phyloP scores from a whole-genome alignment of 1,140 invertebrate genomes.

The Lycorma delicatula region DNA sequence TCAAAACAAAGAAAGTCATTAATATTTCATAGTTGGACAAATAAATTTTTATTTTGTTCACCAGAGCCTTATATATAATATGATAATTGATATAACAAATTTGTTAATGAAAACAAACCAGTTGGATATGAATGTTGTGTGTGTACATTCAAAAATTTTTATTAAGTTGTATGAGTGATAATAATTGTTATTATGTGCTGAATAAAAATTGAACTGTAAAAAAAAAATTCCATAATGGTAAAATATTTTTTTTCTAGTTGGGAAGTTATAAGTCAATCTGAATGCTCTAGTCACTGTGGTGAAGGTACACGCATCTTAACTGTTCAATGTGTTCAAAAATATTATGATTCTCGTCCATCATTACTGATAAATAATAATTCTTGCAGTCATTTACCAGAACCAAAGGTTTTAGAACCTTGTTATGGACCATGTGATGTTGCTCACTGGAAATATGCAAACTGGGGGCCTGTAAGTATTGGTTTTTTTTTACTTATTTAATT shows the following conservation, averaged over 20 bases:
- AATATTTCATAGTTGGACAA: too few species aligned
- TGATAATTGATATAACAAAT: too few species aligned
- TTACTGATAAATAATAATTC: slow-evolving; percentile 36
- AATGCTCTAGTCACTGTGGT: slow-evolving; percentile 65
- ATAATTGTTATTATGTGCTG: too few species aligned
- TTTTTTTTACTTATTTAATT: background rate
- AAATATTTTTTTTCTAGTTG: slow-evolving; percentile 45
- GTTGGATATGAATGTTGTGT: too few species aligned
- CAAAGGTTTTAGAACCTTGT: slow-evolving; percentile 48
- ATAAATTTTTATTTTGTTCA: too few species aligned
- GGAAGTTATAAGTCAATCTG: slow-evolving; percentile 43
- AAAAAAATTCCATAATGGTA: too few species aligned
- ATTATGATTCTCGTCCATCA: slow-evolving; percentile 25
- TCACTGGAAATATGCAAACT: slow-evolving; percentile 61
- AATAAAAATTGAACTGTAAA: too few species aligned
- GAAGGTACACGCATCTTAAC: slow-evolving; percentile 47
- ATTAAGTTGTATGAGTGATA: too few species aligned
- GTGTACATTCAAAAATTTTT: too few species aligned
- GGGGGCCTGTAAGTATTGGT: slow-evolving; percentile 48
- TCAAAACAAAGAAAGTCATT: too few species aligned
- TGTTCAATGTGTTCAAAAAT: slow-evolving; percentile 44
- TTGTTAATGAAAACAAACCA: too few species aligned
- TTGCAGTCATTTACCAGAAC: slow-evolving; percentile 47
- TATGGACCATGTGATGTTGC: slow-evolving; percentile 52
- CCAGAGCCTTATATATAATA: too few species aligned